A percentile compares a stretch with the other conserved stretches of the same genome.
Evolutionary conservation across 1,140 invertebrate species (phyloP).

Genomic region (Agrilus planipennis): DNA sequence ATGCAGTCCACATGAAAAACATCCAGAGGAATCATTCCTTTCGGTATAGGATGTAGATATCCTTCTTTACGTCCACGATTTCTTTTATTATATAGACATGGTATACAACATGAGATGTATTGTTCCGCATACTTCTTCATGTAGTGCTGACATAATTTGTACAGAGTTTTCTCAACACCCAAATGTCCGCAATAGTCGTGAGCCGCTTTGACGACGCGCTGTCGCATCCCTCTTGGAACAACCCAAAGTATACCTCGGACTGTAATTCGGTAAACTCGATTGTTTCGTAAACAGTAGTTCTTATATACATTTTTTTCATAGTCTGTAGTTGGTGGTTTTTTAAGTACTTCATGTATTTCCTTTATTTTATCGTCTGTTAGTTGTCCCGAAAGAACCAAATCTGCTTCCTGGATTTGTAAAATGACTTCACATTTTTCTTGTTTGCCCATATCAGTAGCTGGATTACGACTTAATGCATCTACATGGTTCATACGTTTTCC

Average conservation of each 20-base stretch:
- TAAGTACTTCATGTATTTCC: too few relatives aligned
- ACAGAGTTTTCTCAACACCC: not conserved
- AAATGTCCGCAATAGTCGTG: not conserved
- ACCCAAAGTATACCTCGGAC: not conserved
- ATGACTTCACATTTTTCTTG: too few relatives aligned
- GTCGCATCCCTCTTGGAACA: not conserved
- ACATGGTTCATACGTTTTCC: constrained; percentile 21
- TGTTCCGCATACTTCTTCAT: too few relatives aligned
- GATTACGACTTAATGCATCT: constrained; percentile 19
- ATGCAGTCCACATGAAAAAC: constrained; percentile 20
- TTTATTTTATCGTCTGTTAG: too few relatives aligned
- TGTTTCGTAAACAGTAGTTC: not conserved
- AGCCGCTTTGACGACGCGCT: not conserved
- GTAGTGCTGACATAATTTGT: too few relatives aligned
- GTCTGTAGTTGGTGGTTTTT: not conserved
- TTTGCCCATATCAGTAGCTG: too few relatives aligned
- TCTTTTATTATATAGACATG: constrained; percentile 15
- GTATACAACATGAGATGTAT: constrained; percentile 15
- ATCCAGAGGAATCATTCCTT: constrained; percentile 14
- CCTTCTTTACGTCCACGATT: constrained; percentile 20
- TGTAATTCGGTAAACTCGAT: not conserved
- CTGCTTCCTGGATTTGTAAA: not conserved
- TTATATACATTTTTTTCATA: not conserved
- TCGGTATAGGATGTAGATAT: constrained; percentile 20
- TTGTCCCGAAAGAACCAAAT: not conserved